Base-by-base conservation (phyloP, 2,888 invertebrate species). In the Meliscaeva auricollis region DNA sequence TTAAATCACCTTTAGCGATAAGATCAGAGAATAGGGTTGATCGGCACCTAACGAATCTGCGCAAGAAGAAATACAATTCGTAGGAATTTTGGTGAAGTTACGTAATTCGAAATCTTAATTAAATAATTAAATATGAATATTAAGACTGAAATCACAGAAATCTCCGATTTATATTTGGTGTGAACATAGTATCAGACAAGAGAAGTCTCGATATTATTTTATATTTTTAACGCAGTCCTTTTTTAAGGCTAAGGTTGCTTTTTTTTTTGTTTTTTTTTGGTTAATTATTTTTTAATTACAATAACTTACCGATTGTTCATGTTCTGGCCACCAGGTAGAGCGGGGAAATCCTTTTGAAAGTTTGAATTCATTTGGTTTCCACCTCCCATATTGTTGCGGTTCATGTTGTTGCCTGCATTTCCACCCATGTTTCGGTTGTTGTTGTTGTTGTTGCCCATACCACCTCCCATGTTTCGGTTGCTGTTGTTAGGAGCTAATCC, bases 381-480 rank as follows among this genome's bases (percentile, higher is more conserved):
- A 2, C 64, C 80, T 3, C 80, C 73, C 66, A 80, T 69, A 50
- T 87, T 83, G 17, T 83, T 87, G 15, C 87, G 87, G 75, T 85
- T 87, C 38, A 46, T 83, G 13, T 84, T 88, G 80, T 88, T 89
- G 26, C 26, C 44, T 46, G 87, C 85, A 26, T 88, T 88, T 11
- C 87, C 84, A 17, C 88, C 89, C 88, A 93, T 88, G 88, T 76
- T 72, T 93, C 50, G 44, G 30, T 52, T 60, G 44, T 84, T 88
- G 81, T 52, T 60, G 44, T 84, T 88, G 81, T 88, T 89, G 81
- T 87, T 88, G 32, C 88, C 88, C 17, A 80, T 92, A 9, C 88
- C 92, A 2, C 91, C 92, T 35, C 92, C 93, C 15, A 93, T 91
- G 92, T 93, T 60, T 35, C 68, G 46, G 77, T 84, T 89, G 32